Evolutionary conservation across 2,888 invertebrate genomes (phyloP).

Genomic region (Drosophila demipolita): DNA sequence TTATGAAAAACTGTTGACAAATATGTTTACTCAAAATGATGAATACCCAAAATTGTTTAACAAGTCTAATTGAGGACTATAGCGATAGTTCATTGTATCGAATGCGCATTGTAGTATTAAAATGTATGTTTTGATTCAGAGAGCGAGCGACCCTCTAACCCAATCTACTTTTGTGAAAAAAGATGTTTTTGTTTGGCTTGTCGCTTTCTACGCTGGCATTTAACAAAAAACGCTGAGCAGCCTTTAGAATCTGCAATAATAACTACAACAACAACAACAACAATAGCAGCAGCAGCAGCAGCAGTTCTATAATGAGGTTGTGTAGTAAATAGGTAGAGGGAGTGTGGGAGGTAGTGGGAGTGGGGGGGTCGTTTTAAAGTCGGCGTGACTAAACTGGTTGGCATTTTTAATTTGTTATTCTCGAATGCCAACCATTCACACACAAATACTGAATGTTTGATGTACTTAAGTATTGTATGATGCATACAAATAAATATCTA

Average conservation of each 20-base stretch:
- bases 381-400: slow-evolving; percentile 59
- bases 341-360: slow-evolving; percentile 2
- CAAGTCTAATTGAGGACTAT: background rate
- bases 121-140: slow-evolving; percentile 1
- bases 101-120: background rate
- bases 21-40: background rate
- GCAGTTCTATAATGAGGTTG: slow-evolving; percentile 10
- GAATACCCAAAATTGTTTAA: background rate
- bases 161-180: slow-evolving; percentile 40
- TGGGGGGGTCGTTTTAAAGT: slow-evolving; percentile 6
- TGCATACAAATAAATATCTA: background rate
- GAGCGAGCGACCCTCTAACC: slow-evolving; percentile 49
- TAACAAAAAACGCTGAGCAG: slow-evolving; percentile 44
- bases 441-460: slow-evolving; percentile 35
- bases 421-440: slow-evolving; percentile 51
- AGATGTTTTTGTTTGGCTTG: slow-evolving; percentile 34
- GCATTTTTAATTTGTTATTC: slow-evolving; percentile 56
- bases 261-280: slow-evolving; percentile 21
- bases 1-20: background rate
- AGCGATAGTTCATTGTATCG: background rate
- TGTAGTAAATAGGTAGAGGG: background rate
- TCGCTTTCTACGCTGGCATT: slow-evolving; percentile 59
- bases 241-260: slow-evolving; percentile 43
- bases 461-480: slow-evolving; percentile 1
- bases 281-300: slow-evolving; percentile 36